Evolutionary conservation across 2,113 vertebrate genomes (phyloP), one percentile per base, ranked within the genome.

Genomic region (Phoxinus phoxinus): DNA sequence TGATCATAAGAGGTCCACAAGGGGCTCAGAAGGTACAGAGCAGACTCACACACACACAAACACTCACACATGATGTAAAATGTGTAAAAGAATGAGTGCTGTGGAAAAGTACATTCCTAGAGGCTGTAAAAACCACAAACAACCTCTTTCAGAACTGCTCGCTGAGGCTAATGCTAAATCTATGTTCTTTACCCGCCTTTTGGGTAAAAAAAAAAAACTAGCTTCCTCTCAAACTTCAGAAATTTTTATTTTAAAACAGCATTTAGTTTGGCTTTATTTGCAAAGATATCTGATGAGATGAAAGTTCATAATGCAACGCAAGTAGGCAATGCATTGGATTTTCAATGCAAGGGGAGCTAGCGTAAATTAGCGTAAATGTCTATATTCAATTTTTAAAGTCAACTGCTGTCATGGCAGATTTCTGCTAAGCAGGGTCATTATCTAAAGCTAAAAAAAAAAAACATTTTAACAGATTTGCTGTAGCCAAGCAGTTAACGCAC

Each of bases 41-140:
- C 81, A 44, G 3, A 79, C 74, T 35, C 63, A 63, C 37, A 56
- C 53, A 76, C 77, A 46, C 74, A 69, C 81, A 76, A 46, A 83
- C 37, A 30, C 59, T 71, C 37, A 78, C 72, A 63, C 80, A 58
- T 56, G 56, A 41, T 81, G 59, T 56, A 80, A 84, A 83, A 61
- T 35, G 61, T 61, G 72, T 83, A 48, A 11, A 82, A 65, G 37
- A 67, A 73, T 32, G 75, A 86, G 79, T 44, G 41, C 11, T 3
- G 44, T 32, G 32, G 46, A 79, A 63, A 44, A 61, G 76, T 44
- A 61, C 56, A 85, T 85, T 88, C 88, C 84, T 67, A 63, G 23
- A 85, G 65, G 51, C 63, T 65, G n/a, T 51, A 41, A 85, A 74
- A 10, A 61, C 48, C 88, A 86, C 85, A 89, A 91, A 88, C 32